A percentile compares a stretch with the other conserved stretches of the same genome.
Evolutionary conservation across 2,888 invertebrate genomes (phyloP).

Genomic region (Zonitis immaculata): DNA sequence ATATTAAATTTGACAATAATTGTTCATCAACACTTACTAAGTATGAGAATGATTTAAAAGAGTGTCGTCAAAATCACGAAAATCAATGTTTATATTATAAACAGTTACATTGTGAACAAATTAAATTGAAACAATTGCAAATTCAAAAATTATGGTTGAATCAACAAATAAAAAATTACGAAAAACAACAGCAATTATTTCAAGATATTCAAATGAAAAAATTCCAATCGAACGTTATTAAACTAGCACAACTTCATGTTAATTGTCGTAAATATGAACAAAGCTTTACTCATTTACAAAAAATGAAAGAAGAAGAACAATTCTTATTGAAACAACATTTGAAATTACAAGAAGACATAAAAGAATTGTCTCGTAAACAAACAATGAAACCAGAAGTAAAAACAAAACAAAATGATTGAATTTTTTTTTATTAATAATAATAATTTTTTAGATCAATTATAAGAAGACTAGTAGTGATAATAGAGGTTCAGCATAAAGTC

Average conservation of each 20-base stretch:
- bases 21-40: background rate
- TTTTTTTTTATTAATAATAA: background rate
- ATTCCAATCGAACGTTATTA: background rate
- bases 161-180: background rate
- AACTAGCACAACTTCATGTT: background rate
- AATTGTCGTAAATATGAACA: background rate
- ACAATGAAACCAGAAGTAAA: background rate
- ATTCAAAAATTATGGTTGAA: background rate
- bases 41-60: background rate
- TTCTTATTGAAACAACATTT: background rate
- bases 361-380: background rate
- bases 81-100: background rate
- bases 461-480: background rate
- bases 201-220: background rate
- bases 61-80: background rate
- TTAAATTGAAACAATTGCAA: background rate
- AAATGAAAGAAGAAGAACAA: background rate
- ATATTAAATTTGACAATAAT: background rate
- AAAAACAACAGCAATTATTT: background rate
- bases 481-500: too few relatives aligned
- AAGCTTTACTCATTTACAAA: background rate
- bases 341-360: background rate
- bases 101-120: background rate
- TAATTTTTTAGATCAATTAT: background rate
- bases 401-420: background rate